A percentile compares a stretch with the other conserved stretches of the same genome.
Conservation (phyloP, 1,140 invertebrate genomes). For the Bombus vancouverensis region DNA sequence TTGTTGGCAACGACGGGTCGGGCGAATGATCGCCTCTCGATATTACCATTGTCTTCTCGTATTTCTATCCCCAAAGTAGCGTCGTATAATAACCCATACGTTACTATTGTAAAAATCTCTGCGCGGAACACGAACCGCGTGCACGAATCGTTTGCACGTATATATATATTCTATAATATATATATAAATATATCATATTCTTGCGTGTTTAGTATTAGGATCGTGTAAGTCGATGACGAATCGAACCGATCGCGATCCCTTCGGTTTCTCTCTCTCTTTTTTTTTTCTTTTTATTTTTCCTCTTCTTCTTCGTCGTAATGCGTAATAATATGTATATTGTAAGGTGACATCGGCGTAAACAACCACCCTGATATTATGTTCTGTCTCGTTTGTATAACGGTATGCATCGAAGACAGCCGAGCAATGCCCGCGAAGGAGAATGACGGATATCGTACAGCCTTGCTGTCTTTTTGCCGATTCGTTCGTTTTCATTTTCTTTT, state of each 20-base stretch:
- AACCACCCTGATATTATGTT: slow-evolving; percentile 7
- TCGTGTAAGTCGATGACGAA: slow-evolving; percentile 33
- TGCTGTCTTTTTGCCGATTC: background rate
- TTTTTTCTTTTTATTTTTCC: background rate
- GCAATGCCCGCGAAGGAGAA: slow-evolving; percentile 13
- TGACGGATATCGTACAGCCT: background rate
- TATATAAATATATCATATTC: background rate
- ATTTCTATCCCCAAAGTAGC: background rate
- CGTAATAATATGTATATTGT: background rate
- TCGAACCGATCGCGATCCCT: slow-evolving; percentile 30
- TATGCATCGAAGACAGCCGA: slow-evolving; percentile 23
- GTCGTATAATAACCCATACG: slow-evolving; percentile 1
- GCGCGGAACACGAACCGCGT: slow-evolving; percentile 6
- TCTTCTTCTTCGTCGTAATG: background rate
- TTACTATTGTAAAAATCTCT: slow-evolving; percentile 28
- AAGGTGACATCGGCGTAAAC: slow-evolving; percentile 8
- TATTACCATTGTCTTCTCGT: background rate
- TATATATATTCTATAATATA: slow-evolving; percentile 12
- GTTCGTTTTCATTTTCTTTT: background rate
- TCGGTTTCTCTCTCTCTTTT: background rate
- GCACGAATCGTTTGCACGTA: background rate
- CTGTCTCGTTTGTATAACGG: background rate
- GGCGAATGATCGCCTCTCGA: slow-evolving; percentile 21
- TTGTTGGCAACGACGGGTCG: slow-evolving; percentile 29
- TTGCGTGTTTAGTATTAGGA: slow-evolving; percentile 10